A percentile compares a stretch with the other conserved stretches of the same genome.
Conservation (phyloP, 2,888 invertebrate genomes). For the Argyra leucocephala region DNA sequence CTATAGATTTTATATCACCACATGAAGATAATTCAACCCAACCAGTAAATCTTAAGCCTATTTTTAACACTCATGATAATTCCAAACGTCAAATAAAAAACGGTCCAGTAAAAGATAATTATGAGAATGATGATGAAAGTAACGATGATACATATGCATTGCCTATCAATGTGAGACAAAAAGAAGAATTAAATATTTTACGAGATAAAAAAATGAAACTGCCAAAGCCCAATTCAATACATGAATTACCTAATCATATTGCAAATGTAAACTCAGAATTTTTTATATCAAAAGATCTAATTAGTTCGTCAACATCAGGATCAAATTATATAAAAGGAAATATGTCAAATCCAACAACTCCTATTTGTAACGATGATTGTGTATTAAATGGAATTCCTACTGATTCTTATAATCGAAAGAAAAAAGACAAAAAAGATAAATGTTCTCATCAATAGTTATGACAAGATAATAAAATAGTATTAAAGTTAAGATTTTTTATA, state of each 20-base stretch:
- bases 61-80: background rate
- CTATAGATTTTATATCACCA: background rate
- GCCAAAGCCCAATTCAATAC: conserved; percentile 8
- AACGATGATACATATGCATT: conserved; percentile 3
- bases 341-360: background rate
- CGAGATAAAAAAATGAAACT: background rate
- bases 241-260: background rate
- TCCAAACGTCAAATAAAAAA: background rate
- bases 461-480: background rate
- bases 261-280: background rate
- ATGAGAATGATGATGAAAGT: background rate
- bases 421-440: conserved; percentile 11
- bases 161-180: background rate
- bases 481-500: background rate
- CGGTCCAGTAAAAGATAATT: background rate
- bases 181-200: background rate
- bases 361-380: background rate
- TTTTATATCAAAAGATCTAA: background rate
- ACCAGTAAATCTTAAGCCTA: too few relatives aligned
- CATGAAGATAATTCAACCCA: background rate
- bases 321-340: background rate
- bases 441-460: conserved; percentile 9
- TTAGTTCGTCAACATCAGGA: background rate
- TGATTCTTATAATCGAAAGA: background rate
- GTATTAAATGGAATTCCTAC: background rate